Base-by-base conservation (phyloP, 2,888 invertebrate species). In the Hymenopus coronatus region DNA sequence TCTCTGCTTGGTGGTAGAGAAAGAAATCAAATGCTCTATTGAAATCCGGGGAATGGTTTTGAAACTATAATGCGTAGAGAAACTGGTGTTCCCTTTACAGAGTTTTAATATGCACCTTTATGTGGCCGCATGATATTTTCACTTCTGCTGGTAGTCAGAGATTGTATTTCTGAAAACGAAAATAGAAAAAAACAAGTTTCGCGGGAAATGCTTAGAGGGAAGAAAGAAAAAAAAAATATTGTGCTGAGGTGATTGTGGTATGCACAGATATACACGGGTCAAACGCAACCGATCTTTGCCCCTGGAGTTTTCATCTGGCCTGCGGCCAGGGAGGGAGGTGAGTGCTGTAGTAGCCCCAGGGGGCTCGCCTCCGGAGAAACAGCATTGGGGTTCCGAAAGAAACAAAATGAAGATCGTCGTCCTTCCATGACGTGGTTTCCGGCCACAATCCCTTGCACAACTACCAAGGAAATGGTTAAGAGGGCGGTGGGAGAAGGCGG, bases 341-440 rank as follows among this genome's bases (percentile, higher is more conserved):
- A 70, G 54, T 70, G 54, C 86, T 9, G 28, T 70, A 86, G 70
- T 86, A 27, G 20, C 25, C 86, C 86, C 86, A 25, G 25, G 86
- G 9, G 86, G 28, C 54, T 70, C 54, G 54, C 81, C 28, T n/a
- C 46, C 46, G 14, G 46, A 27, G 46, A 54, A 9, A 84, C 54
- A 15, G 81, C 20, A 84, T 84, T 30, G 30, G 20, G 30, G 84
- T 33, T 28, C 28, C 83, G 40, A 85, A 84, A 84, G 84, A 84
- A 85, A 85, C 85, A 46, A 85, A 85, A 54, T 85, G 46, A 46
- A 85, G 85, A 85, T 54, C 54, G 81, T 81, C 81, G 70, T 86
- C 86, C 30, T 86, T 70, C 46, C 81, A 70, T 54, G 86, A 86
- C n/a, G 85, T 85, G 40, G 86, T 86, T 86, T 86, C 86, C 28